Evolutionary conservation across 64 coral and sea anemone species (phyloP), one percentile per base, ranked within the genome.

Genomic region (Pocillopora verrucosa): DNA sequence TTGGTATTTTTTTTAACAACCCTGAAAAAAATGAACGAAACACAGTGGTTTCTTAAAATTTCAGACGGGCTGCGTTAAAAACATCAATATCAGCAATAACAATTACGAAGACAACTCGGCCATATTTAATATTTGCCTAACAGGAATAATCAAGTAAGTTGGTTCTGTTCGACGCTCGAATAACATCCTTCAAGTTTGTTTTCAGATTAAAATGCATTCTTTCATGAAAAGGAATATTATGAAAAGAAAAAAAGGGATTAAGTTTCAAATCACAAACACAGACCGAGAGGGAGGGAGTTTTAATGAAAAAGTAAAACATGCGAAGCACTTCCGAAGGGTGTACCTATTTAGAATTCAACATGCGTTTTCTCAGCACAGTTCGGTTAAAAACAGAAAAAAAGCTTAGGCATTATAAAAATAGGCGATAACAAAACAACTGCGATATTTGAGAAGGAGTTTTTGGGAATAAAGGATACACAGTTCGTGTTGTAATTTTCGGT

Each of bases 221-320:
- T 11, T 56, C 0, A 37, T 72, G 51, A 14, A 4, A 7, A 2
- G 16, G 41, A 51, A 7, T 51, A 17, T 12, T 11, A 72, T 10
- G 1, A 17, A 17, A 9, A 65, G 34, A 72, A 25, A 20, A 20
- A 24, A 65, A 11, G 3, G 17, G 45, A n/a, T 65, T 26, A 20
- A 13, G 11, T 57, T 61, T 51, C 19, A 14, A 5, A 17, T 1
- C 14, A 19, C 65, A 14, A 24, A 56, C 10, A 7, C n/a, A 72
- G 41, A 57, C 15, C 13, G 13, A 20, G 11, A 85, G 14, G 36
- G 17, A 5, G 25, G 36, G 65, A 65, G 37, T 5, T 16, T n/a
- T 83, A 61, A 1, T 83, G 62, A 83, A 83, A 83, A 45, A 17
- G n/a, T 10, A 72, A 85, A 72, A 68, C 56, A 85, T 25, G 82